Conservation (phyloP, 2,797 vertebrate species). For the Sus cebifrons region DNA sequence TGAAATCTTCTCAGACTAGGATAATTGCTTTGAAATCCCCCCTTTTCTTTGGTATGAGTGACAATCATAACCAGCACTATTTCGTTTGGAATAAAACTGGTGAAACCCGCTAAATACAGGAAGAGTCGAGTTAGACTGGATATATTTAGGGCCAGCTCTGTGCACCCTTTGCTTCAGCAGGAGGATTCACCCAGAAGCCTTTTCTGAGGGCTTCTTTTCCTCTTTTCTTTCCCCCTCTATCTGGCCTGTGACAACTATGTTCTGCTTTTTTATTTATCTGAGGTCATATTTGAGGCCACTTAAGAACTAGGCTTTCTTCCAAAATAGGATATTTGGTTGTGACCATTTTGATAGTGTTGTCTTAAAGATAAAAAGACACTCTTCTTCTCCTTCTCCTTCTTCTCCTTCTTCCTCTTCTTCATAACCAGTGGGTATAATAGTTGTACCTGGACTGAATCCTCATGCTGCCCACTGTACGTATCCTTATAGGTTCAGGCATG, state of each 20-base stretch:
- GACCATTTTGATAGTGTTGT: slow-evolving; percentile 52
- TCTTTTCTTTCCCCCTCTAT: background rate
- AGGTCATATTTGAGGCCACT: slow-evolving; percentile 35
- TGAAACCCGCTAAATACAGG: background rate
- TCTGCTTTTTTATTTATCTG: slow-evolving; percentile 67
- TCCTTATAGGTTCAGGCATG: background rate
- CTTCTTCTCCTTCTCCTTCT: too few species aligned
- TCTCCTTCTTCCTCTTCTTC: too few species aligned
- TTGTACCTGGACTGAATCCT: background rate
- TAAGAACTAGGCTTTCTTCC: slow-evolving; percentile 65
- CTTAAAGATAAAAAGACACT: slow-evolving; percentile 56
- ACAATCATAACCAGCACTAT: slow-evolving; percentile 17
- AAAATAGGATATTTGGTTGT: slow-evolving; percentile 32
- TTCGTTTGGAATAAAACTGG: slow-evolving; percentile 50
- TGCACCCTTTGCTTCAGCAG: background rate
- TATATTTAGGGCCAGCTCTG: background rate
- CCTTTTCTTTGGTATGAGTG: background rate
- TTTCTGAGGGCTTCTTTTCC: background rate
- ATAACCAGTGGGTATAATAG: background rate
- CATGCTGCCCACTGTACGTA: background rate
- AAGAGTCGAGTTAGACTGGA: background rate
- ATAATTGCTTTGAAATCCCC: slow-evolving; percentile 56
- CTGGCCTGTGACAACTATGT: background rate
- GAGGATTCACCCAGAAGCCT: background rate
- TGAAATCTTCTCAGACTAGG: background rate